Percentiles rank a stretch among this genome's conserved stretches.
phyloP scores from a whole-genome alignment of 2,888 invertebrate genomes.

The Lithosia quadra region DNA sequence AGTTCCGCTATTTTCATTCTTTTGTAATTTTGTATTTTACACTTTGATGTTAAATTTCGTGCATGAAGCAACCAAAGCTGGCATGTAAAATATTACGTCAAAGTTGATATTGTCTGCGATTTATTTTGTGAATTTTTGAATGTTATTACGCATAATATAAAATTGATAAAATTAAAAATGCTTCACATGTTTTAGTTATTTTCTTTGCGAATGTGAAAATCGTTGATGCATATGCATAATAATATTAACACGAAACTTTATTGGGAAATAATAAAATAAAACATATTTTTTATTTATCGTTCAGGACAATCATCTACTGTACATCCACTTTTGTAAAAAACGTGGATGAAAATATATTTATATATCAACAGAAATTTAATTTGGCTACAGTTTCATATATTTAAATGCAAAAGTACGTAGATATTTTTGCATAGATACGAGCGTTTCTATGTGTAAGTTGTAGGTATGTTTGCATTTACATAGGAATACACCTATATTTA shows the following conservation, averaged over 20 bases:
- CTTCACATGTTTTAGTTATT: neutral
- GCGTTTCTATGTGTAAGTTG: neutral
- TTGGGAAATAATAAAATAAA: no score
- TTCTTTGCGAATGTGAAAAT: no score
- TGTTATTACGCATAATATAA: neutral
- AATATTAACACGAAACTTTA: no score
- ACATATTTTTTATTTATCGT: no score
- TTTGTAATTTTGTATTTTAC: neutral
- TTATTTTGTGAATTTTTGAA: neutral
- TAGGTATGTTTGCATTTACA: neutral
- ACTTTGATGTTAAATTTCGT: neutral
- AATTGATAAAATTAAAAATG: neutral
- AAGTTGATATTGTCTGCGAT: neutral
- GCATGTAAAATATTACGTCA: constrained; percentile 3
- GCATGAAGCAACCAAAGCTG: neutral
- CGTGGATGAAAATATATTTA: neutral
- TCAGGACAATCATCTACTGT: no score
- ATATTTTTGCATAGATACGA: neutral
- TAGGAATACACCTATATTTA: neutral
- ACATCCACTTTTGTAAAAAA: neutral
- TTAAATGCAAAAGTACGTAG: neutral
- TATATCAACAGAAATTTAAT: neutral
- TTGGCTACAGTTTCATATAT: neutral
- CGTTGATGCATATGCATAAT: no score
- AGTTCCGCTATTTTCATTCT: neutral